Percentiles rank a stretch among this genome's conserved stretches.
These are phyloP conservation scores for Zelostemma sp. DNA, from an alignment of 1,140 invertebrate species.

Conservation along the genomic window DNA sequence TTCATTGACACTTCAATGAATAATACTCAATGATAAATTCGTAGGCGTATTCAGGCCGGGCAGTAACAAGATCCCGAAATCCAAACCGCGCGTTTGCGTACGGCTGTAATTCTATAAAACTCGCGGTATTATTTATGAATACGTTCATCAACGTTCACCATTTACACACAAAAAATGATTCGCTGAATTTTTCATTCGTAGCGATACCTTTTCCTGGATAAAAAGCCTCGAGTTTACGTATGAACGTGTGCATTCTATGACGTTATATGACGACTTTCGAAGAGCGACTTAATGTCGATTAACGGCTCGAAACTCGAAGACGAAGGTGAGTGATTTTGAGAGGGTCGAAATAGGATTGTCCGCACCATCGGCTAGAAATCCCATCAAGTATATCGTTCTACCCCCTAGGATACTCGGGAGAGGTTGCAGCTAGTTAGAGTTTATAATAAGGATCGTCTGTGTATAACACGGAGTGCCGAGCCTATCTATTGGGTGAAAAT, in stretches of 20 bases:
- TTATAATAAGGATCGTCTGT: conserved; percentile 70
- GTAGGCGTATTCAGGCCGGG: conserved; percentile 68
- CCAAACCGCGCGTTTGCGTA: conserved; percentile 46
- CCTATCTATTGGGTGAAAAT: conserved; percentile 71
- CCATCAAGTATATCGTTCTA: conserved; percentile 69
- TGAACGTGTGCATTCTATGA: neutral
- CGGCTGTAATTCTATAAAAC: conserved; percentile 23
- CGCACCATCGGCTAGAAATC: conserved; percentile 71
- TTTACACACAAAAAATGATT: neutral
- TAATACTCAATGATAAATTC: conserved; percentile 71
- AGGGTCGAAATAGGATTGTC: conserved; percentile 70
- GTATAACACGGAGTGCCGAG: conserved; percentile 62
- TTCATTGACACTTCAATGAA: conserved; percentile 71
- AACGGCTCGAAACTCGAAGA: conserved; percentile 59
- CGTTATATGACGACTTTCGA: conserved; percentile 38
- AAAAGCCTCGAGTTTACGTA: no score
- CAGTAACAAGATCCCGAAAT: conserved; percentile 64
- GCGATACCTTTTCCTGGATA: no score
- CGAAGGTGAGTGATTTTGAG: conserved; percentile 64
- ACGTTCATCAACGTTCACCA: conserved; percentile 24
- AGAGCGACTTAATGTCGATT: conserved; percentile 51
- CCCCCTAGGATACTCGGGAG: conserved; percentile 51
- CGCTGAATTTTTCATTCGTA: no score
- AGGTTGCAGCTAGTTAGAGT: conserved; percentile 68
- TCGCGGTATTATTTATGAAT: conserved; percentile 39